phyloP scores from a whole-genome alignment of 2,888 invertebrate species.

The Synergus itoensis region DNA sequence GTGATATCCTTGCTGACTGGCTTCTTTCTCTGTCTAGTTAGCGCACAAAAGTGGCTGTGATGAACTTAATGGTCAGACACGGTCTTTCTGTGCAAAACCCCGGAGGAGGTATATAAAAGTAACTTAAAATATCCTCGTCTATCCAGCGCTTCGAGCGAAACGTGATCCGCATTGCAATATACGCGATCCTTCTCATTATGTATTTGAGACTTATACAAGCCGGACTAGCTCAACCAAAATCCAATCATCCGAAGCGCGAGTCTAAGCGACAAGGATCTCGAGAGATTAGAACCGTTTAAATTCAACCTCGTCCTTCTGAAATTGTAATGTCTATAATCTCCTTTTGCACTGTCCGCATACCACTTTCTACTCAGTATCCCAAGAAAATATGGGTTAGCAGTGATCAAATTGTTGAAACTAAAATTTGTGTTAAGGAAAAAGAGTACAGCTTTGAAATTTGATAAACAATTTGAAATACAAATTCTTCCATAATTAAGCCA shows the following conservation, averaged over 20 bases:
- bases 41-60: constrained; percentile 30
- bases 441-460: no score
- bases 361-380: not conserved
- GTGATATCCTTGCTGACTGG: constrained; percentile 37
- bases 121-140: constrained; percentile 22
- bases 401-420: not conserved
- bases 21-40: constrained; percentile 8
- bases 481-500: no score
- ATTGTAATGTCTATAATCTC: not conserved
- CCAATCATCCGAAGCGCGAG: constrained; percentile 14
- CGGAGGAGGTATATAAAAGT: constrained; percentile 1
- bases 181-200: constrained; percentile 19
- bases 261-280: constrained; percentile 3
- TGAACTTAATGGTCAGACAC: constrained; percentile 15
- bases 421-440: no score
- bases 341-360: not conserved
- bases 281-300: constrained; percentile 20
- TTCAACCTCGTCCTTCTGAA: not conserved
- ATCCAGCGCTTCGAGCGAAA: not conserved
- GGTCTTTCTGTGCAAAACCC: constrained; percentile 1
- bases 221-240: constrained; percentile 32
- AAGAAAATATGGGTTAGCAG: not conserved
- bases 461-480: no score
- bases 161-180: constrained; percentile 27
- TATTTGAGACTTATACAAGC: constrained; percentile 1